Evolutionary conservation across 2,113 vertebrate genomes (phyloP).

Genomic region (Xiphophorus maculatus): DNA sequence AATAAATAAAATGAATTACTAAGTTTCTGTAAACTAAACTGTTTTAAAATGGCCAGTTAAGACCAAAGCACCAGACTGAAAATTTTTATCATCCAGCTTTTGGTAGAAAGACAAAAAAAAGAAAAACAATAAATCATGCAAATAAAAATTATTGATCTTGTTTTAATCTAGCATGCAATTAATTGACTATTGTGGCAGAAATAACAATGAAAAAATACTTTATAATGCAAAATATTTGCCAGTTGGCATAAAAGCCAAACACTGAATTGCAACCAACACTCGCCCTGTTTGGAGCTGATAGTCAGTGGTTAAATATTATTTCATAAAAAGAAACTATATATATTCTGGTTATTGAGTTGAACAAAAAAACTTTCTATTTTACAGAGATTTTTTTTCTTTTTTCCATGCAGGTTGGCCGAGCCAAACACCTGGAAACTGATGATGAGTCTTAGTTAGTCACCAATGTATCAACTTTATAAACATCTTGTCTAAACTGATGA

Average conservation of each 20-base stretch:
- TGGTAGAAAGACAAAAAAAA: too few species aligned
- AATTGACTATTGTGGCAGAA: too few species aligned
- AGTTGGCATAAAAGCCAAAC: background rate
- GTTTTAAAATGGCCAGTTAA: too few species aligned
- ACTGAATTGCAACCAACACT: background rate
- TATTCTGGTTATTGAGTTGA: background rate
- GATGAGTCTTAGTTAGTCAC: background rate
- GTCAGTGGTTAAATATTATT: background rate
- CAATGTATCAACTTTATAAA: conserved; percentile 5
- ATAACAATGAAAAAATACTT: too few species aligned
- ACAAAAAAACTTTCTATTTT: conserved; percentile 9
- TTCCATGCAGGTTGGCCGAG: background rate
- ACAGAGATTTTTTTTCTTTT: background rate
- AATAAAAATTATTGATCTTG: too few species aligned
- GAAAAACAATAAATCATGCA: too few species aligned
- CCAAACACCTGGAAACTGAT: background rate
- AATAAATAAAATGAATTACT: too few species aligned
- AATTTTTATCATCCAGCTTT: too few species aligned
- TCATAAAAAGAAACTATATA: background rate
- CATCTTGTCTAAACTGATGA: conserved; percentile 11
- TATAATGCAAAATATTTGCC: too few species aligned
- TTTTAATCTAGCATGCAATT: too few species aligned
- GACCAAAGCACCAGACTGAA: too few species aligned
- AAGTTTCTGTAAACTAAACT: too few species aligned
- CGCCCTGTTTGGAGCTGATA: background rate